Evolutionary conservation across 92 coral and sea anemone genomes (phyloP).

Genomic region (Umimayanthus chanpuru): DNA sequence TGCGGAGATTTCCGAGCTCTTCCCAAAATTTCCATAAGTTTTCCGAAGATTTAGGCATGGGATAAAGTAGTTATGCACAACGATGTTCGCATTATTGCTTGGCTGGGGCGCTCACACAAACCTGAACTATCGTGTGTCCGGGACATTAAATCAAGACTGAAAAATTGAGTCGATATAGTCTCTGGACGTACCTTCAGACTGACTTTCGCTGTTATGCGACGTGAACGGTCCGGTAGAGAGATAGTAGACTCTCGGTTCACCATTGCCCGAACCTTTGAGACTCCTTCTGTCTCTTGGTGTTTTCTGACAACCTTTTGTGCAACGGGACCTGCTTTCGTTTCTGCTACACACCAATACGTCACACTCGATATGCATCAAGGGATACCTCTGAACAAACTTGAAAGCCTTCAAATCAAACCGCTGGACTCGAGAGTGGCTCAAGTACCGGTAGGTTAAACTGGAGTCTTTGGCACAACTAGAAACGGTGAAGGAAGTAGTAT

Average conservation of each 20-base stretch:
- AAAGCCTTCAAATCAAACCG: neutral
- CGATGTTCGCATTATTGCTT: too few relatives aligned
- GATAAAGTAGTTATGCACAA: too few relatives aligned
- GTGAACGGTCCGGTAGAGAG: neutral
- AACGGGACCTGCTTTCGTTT: slow-evolving; percentile 1
- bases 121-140: too few relatives aligned
- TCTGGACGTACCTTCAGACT: neutral
- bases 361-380: slow-evolving; percentile 1
- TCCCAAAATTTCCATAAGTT: too few relatives aligned
- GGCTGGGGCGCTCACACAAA: too few relatives aligned
- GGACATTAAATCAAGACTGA: too few relatives aligned
- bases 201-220: neutral
- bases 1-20: too few relatives aligned
- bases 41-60: too few relatives aligned
- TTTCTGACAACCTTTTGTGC: neutral
- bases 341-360: slow-evolving; percentile 7
- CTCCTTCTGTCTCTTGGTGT: neutral
- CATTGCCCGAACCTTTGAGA: neutral
- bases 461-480: neutral
- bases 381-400: neutral
- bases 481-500: neutral
- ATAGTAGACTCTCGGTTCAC: neutral
- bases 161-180: too few relatives aligned
- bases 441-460: neutral
- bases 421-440: neutral